Percentiles rank a stretch among this genome's conserved stretches.
These are phyloP conservation scores for Trachops cirrhosus DNA, from an alignment of 2,797 vertebrate species.

Conservation along the genomic window DNA sequence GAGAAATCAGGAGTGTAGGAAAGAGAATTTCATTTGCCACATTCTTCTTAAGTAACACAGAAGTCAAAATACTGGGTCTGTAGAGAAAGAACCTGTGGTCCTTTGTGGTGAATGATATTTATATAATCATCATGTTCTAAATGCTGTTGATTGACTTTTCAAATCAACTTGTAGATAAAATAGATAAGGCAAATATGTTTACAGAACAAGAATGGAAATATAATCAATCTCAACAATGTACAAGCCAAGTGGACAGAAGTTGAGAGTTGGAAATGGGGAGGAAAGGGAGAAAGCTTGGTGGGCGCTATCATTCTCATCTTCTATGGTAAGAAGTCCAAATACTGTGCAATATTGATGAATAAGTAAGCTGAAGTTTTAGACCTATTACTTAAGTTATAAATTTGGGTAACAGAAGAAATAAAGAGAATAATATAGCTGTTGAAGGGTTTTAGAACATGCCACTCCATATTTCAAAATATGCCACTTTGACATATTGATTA, in stretches of 20 bases:
- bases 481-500: not conserved
- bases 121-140: not conserved
- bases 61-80: not conserved
- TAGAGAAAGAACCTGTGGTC: not conserved
- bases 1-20: not conserved
- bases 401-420: not conserved
- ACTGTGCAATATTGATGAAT: not conserved
- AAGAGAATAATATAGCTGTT: not conserved
- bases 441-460: not conserved
- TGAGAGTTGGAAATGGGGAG: too few relatives aligned
- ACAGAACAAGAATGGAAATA: not conserved
- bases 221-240: not conserved
- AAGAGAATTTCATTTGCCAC: not conserved
- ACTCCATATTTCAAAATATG: not conserved
- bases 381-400: not conserved
- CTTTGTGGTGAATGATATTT: not conserved
- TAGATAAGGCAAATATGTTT: not conserved
- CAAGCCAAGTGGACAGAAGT: not conserved
- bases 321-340: not conserved
- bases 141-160: not conserved
- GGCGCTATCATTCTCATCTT: rapidly evolving
- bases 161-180: not conserved
- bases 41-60: not conserved
- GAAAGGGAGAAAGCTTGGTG: not conserved
- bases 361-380: not conserved